Evolutionary conservation across 2,113 vertebrate genomes (phyloP).

Genomic region (Chamaea fasciata): DNA sequence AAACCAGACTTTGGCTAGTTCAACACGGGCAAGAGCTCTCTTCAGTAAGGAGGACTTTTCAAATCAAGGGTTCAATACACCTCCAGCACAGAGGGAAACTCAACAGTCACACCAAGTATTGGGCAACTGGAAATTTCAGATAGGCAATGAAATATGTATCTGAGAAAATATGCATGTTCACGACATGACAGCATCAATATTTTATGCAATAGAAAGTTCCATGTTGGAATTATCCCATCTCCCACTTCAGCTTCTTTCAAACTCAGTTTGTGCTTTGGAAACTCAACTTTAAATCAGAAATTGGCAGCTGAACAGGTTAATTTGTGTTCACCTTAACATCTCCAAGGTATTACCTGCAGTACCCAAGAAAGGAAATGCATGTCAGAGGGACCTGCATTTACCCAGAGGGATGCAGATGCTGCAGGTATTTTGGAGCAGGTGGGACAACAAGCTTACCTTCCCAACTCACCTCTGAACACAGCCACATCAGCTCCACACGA

Average conservation of each 20-base stretch:
- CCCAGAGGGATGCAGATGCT: background rate
- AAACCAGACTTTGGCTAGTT: background rate
- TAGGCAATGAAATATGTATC: fast-evolving
- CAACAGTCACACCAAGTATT: background rate
- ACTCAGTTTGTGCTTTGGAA: background rate
- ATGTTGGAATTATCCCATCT: background rate
- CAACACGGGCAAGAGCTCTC: background rate
- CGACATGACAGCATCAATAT: background rate
- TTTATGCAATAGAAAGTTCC: background rate
- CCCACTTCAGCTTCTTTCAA: background rate
- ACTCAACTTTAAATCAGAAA: background rate
- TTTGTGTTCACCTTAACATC: background rate
- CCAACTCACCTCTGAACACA: background rate
- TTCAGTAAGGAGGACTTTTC: background rate
- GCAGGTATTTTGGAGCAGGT: background rate
- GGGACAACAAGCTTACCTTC: background rate
- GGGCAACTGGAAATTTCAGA: background rate
- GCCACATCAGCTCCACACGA: background rate
- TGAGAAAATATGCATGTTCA: background rate
- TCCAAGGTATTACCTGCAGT: background rate
- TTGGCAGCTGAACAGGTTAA: background rate
- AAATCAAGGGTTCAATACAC: background rate
- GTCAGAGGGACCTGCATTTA: background rate
- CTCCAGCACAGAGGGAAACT: background rate
- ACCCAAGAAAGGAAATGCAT: fast-evolving